A percentile compares a stretch with the other conserved stretches of the same genome.
Conservation (phyloP, 2,888 invertebrate species). For the Meliscaeva auricollis region DNA sequence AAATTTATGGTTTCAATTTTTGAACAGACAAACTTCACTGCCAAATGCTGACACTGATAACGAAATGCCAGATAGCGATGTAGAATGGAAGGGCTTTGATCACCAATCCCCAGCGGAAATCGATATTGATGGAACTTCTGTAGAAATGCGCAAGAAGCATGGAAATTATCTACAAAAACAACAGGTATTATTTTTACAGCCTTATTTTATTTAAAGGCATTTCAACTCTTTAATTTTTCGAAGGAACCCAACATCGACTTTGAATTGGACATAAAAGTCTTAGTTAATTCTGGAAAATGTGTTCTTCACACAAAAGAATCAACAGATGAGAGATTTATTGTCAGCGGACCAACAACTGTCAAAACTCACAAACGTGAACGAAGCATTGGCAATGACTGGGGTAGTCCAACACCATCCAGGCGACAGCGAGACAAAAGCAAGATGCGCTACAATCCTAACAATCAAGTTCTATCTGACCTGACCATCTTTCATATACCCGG, state of each 20-base stretch:
- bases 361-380: constrained; percentile 83
- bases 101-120: constrained; percentile 83
- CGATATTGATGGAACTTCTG: constrained; percentile 87
- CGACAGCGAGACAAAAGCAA: constrained; percentile 83
- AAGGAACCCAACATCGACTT: constrained; percentile 97
- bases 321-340: constrained; percentile 87
- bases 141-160: constrained; percentile 87
- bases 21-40: constrained; percentile 91
- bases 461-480: constrained; percentile 88
- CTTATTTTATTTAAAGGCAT: background rate
- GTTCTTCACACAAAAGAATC: constrained; percentile 96
- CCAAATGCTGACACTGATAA: constrained; percentile 90
- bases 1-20: too few relatives aligned
- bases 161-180: constrained; percentile 82
- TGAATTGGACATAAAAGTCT: constrained; percentile 97
- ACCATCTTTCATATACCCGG: constrained; percentile 97
- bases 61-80: constrained; percentile 86
- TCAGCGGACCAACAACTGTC: constrained; percentile 79
- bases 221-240: constrained; percentile 80
- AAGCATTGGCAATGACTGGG: constrained; percentile 84
- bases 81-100: constrained; percentile 81
- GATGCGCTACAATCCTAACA: constrained; percentile 83
- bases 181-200: constrained; percentile 70
- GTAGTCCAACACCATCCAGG: constrained; percentile 85
- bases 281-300: constrained; percentile 98